Evolutionary conservation across 2,113 vertebrate genomes (phyloP), one percentile per base, ranked within the genome.

Genomic region (Oplegnathus fasciatus): DNA sequence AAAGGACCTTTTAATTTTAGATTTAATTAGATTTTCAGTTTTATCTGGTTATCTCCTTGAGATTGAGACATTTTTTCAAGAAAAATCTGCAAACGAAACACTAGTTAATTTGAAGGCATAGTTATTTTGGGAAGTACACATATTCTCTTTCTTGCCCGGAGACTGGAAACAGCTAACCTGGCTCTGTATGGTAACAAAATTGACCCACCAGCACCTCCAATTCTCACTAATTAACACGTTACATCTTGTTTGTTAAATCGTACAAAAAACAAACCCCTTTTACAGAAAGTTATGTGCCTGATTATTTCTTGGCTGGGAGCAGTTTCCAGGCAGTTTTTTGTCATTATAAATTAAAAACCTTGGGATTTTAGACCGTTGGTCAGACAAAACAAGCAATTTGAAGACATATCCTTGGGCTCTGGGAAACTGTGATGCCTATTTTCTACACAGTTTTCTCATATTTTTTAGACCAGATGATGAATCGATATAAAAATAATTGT

Each of bases 1-100:
- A 10, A 69, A 57, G n/a, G 11, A 13, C 14, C 2, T 24, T 67
- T 74, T 13, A 44, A 13, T 46, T 70, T 20, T 24, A 17, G 4
- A 75, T 65, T 78, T 32, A 8, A 44, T 75, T 66, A 5, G 1
- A 67, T 60, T 83, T 86, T 68, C 9, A 15, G 37, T 61, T 80
- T 74, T 37, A 54, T 46, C 18, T 54, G 5, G 6, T 61, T n/a
- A 17, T 61, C 30, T 85, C 1, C 3, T 44, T 37, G n/a, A 55
- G 9, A 61, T 24, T 62, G 52, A 24, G 15, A 15, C 40, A 6
- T 60, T 46, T 42, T 62, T 71, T 60, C 3, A 48, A 30, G 20
- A 80, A 40, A 42, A 5, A 22, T 34, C 14, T 24, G 28, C 15
- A 28, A 78, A 75, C 30, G 62, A 70, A 89, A 80, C 13, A 61